Base-by-base conservation (phyloP, 2,888 invertebrate genomes). In the Beris chalybata region DNA sequence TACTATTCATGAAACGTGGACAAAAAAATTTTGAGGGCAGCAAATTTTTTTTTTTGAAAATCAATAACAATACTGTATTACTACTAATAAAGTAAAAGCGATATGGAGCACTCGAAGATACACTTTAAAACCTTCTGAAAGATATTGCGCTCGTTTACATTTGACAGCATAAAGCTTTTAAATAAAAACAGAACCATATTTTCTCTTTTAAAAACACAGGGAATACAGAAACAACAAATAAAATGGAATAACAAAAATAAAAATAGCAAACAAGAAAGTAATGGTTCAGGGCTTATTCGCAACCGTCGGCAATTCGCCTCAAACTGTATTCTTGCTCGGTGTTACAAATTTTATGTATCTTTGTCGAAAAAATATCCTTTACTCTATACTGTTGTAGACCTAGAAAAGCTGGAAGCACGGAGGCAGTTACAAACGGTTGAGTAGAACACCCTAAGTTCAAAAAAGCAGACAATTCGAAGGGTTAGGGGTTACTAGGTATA, bases 101-200 rank as follows among this genome's bases (percentile, higher is more conserved):
- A 48, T n/a, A 48, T n/a, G 7, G 38, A 55, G 31, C 32, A 31
- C 15, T 7, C 22, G 56, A 2, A 22, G 22, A 22, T 22, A 22
- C 56, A 56, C 44, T 56, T 32, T n/a, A 56, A 15, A 32, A 13
- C 15, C 56, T 43, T n/a, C 56, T n/a, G 22, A 56, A 43, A 56
- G 13, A 56, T 56, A 56, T 56, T 56, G 56, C 56, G 56, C 56
- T 56, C 56, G 56, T 56, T 56, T 56, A 43, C 56, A 56, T 38
- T 43, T 56, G 56, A 56, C 56, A 56, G 44, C 15, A 43, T 13
- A 56, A 56, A 44, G 56, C 56, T 56, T 56, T 56, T 56, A 56
- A 38, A 56, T 22, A 56, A 56, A 56, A 56, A 56, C 56, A 56
- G 11, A 5, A 11, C 32, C 9, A 12, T 56, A 56, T 56, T 56